Evolutionary conservation across 2,113 vertebrate species (phyloP), one percentile per base, ranked within the genome.

Genomic region (Vanacampus margaritifer): DNA sequence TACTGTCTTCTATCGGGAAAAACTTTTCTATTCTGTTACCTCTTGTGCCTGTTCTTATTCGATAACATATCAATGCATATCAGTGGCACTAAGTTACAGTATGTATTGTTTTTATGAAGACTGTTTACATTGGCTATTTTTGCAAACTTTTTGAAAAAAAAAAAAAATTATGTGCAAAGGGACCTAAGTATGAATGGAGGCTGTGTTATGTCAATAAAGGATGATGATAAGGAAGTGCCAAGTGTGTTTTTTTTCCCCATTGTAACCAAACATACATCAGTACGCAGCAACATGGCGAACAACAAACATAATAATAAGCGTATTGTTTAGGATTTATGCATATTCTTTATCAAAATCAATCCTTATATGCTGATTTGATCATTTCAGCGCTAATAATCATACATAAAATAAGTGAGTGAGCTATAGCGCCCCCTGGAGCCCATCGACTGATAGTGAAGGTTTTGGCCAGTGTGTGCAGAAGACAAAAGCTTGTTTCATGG

Each of bases 401-500:
- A 19, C 6, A 28, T 14, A 14, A 54, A 26, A 26, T 54, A 26
- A 8, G 1, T 32, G n/a, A 23, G 48, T 6, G 7, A 1, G 8
- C 48, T 23, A 17, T 32, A 19, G 26, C 54, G 14, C 54, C 24
- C 53, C 26, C 14, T 32, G 3, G 16, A 28, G 54, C 26, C 16
- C 1, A 10, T 28, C 53, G 24, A 24, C 16, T 54, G 24, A 23
- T 6, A 32, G 26, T 26, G 32, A 57, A 32, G 54, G 26, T 32
- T 24, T 62, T 43, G 6, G 37, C 6, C 36, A 9, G 72, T 17
- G 43, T 66, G 70, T 10, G 43, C 36, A 65, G 70, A 64, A 71
- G 80, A 87, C 73, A 86, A 86, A 87, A 78, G 82, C 75, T 37
- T 32, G 77, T 83, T 85, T 86, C 75, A 86, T 80, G 73, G 78